Evolutionary conservation across 2,888 invertebrate species (phyloP), one percentile per base, ranked within the genome.

Genomic region (Leuctra nigra): DNA sequence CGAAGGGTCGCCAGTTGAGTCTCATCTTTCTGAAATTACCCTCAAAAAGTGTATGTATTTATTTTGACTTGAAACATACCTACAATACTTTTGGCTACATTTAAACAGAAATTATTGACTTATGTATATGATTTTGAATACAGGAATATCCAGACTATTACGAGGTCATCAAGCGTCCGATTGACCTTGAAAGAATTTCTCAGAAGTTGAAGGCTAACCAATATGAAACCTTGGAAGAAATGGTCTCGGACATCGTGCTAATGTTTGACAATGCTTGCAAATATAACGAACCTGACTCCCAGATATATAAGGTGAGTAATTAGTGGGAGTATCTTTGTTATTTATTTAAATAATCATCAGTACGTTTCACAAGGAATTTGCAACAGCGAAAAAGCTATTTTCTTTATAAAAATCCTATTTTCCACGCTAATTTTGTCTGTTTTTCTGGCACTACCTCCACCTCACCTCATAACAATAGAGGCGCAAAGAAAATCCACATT

Each of bases 211-310:
- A 90, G 71, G 83, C 82, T 60, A 80, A 78, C 58, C 66, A 71
- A 54, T 97, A 96, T 69, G 85, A 84, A 50, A 83, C 80, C 18
- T 77, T 96, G 22, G 94, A 94, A 63, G 94, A 95, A 61, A 72
- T 97, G 53, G 87, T 91, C 0, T 81, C 86, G 0, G 97, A 97
- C 73, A 87, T 97, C 64, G 81, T 90, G 64, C 74, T 93, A 50
- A 95, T 97, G 93, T 89, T 95, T 65, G 93, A 93, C 66, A 97
- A 97, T 70, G 96, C 97, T 1, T 96, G 94, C 76, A 94, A 92
- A 69, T 97, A 93, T 69, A 97, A 97, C 70, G 97, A 97, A 68
- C 96, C 97, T 0, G 96, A 96, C 68, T 96, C 96, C 0, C 91
- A 93, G 72, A 93, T 97, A 62, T 97, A 96, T 70, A 96, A 96